Percentiles rank a stretch among this genome's conserved stretches.
Conservation (phyloP, 2,113 vertebrate species). For the Gorsachius goisagi region DNA sequence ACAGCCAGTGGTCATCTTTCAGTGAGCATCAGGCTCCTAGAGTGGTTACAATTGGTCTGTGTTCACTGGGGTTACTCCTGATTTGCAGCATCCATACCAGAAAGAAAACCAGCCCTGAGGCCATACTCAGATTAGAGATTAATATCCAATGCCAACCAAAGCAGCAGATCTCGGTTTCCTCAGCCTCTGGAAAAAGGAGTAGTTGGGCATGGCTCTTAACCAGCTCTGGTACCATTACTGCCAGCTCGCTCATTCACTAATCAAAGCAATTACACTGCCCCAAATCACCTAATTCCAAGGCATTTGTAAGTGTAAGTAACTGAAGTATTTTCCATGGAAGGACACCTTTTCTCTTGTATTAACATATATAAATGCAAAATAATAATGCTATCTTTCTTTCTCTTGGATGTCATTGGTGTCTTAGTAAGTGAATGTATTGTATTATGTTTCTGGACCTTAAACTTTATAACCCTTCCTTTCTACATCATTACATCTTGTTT, state of each 20-base stretch:
- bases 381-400: constrained; percentile 67
- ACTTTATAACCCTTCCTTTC: constrained; percentile 61
- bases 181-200: constrained; percentile 1
- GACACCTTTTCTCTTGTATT: constrained; percentile 6
- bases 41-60: neutral
- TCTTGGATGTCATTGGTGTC: constrained; percentile 65
- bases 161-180: neutral
- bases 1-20: neutral
- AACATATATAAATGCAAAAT: constrained; percentile 38
- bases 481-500: constrained; percentile 61
- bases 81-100: neutral
- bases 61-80: neutral
- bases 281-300: neutral
- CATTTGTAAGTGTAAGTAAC: constrained; percentile 18
- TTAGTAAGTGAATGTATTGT: constrained; percentile 66
- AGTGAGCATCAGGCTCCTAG: neutral
- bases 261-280: neutral
- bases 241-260: neutral
- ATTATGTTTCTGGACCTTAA: constrained; percentile 51
- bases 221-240: neutral
- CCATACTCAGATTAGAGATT: neutral
- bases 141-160: neutral
- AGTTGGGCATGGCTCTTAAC: neutral
- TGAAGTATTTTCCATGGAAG: constrained; percentile 23
- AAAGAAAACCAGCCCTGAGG: neutral